These are phyloP conservation scores for Cyprinus carpio DNA, from an alignment of 2,113 vertebrate species.

Conservation along the genomic window DNA sequence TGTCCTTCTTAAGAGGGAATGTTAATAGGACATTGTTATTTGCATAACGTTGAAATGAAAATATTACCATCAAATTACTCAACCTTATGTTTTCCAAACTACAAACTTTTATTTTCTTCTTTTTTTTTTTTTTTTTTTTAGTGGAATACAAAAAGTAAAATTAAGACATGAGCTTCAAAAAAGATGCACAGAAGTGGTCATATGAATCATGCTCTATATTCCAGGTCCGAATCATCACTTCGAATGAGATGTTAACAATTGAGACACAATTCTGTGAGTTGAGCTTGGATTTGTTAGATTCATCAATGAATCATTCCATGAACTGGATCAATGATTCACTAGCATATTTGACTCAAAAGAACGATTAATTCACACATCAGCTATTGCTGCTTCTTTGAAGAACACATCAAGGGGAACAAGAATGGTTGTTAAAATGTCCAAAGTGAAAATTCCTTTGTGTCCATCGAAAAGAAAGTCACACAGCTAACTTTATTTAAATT, in stretches of 20 bases:
- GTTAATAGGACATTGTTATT: neutral
- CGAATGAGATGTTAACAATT: neutral
- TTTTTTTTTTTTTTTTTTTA: too few relatives aligned
- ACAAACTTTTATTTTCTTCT: too few relatives aligned
- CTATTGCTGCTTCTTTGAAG: neutral
- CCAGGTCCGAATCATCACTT: neutral
- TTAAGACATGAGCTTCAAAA: neutral
- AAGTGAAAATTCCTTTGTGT: too few relatives aligned
- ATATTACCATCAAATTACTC: neutral
- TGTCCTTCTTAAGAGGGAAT: conserved; percentile 1
- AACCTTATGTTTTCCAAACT: neutral
- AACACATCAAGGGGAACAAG: neutral
- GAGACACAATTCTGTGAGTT: neutral
- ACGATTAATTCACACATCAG: neutral
- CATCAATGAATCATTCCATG: neutral
- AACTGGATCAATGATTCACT: neutral
- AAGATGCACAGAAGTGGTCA: neutral
- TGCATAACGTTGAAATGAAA: neutral
- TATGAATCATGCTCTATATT: neutral
- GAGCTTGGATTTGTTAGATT: neutral
- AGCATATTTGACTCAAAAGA: neutral
- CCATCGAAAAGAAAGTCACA: too few relatives aligned
- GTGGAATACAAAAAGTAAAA: neutral
- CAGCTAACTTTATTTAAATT: too few relatives aligned
- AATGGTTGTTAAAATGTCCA: neutral